Evolutionary conservation across 2,888 invertebrate species (phyloP).

Genomic region (Dysmachus trigonus): DNA sequence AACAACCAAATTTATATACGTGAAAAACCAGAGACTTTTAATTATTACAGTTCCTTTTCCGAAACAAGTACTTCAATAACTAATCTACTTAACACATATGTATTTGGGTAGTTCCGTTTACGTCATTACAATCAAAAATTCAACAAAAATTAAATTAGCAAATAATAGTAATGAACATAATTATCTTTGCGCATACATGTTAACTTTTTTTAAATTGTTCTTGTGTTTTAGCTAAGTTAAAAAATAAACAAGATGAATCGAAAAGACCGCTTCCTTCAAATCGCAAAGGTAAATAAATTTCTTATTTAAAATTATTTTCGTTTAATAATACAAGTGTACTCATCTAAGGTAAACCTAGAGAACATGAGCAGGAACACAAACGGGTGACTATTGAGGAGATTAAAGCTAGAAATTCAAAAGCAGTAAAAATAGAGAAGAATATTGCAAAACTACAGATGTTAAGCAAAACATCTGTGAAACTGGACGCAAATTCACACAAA

Average conservation of each 20-base stretch:
- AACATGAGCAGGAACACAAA: not conserved
- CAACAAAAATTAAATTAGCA: too few relatives aligned
- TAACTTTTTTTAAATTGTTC: not conserved
- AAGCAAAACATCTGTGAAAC: conserved; percentile 59
- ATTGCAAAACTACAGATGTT: conserved; percentile 66
- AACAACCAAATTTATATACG: too few relatives aligned
- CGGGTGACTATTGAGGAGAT: conserved; percentile 50
- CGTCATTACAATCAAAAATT: too few relatives aligned
- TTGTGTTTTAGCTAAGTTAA: conserved; percentile 48
- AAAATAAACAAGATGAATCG: conserved; percentile 51
- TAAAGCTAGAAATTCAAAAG: conserved; percentile 43
- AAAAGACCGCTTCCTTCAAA: not conserved
- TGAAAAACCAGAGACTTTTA: too few relatives aligned
- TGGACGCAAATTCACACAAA: conserved; percentile 62
- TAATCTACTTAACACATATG: too few relatives aligned
- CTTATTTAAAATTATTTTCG: not conserved
- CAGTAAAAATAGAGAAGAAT: conserved; percentile 65
- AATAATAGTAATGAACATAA: too few relatives aligned
- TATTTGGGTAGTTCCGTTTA: too few relatives aligned
- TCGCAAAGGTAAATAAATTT: not conserved
- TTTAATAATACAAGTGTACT: not conserved
- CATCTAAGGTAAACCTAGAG: not conserved
- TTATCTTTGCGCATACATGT: too few relatives aligned
- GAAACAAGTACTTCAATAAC: too few relatives aligned
- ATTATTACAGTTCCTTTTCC: too few relatives aligned